These are phyloP conservation scores for Eupithecia exiguata DNA, from an alignment of 2,888 invertebrate genomes.

Conservation along the genomic window DNA sequence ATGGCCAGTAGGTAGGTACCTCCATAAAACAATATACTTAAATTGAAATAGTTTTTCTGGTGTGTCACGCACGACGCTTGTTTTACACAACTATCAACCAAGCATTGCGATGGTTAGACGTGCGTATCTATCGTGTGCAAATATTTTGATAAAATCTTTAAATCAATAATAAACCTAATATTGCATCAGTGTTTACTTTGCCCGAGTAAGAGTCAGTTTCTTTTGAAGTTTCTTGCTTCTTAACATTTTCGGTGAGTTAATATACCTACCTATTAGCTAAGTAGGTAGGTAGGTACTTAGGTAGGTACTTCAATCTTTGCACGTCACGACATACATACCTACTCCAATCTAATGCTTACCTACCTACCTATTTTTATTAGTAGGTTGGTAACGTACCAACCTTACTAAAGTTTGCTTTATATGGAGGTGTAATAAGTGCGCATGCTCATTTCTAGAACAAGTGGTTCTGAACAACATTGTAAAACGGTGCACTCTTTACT, in stretches of 20 bases:
- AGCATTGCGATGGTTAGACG: conserved; percentile 4
- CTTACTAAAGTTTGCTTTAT: background rate
- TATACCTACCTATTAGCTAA: background rate
- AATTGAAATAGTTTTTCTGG: background rate
- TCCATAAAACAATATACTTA: background rate
- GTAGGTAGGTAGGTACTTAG: no score
- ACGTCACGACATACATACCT: background rate
- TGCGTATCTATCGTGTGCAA: conserved; percentile 8
- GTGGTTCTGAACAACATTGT: background rate
- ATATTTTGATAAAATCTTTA: conserved; percentile 13
- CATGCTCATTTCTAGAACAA: background rate
- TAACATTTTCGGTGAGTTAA: background rate
- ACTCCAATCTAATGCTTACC: no score
- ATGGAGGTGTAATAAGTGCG: background rate
- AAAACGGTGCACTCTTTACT: no score
- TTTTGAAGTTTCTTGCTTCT: conserved; percentile 2
- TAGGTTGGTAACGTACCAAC: background rate
- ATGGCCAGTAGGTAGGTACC: background rate
- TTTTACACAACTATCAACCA: background rate
- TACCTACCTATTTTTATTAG: no score
- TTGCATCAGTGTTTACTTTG: conserved; percentile 8
- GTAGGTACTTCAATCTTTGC: background rate
- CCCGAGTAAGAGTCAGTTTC: background rate
- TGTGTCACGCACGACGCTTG: background rate
- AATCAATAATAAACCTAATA: background rate